Base-by-base conservation (phyloP, 2,113 vertebrate species). In the Ifrita kowaldi region DNA sequence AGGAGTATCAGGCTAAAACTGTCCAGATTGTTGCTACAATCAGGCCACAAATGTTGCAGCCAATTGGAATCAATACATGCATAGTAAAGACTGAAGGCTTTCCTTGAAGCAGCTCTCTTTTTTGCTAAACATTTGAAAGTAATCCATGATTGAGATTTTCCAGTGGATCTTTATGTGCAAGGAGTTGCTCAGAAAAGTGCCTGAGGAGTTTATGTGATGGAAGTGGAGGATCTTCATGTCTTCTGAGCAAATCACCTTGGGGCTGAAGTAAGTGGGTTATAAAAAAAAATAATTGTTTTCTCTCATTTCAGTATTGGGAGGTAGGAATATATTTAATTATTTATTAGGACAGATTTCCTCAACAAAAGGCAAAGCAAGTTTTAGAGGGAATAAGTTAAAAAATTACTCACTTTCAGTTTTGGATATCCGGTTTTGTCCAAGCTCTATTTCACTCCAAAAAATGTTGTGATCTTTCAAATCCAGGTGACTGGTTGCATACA, bases 351-450 rank as follows among this genome's bases (percentile, higher is more conserved):
- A 35, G 20, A 57, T 74, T 63, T 63, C 37, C 17, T 67, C 37
- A 57, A 55, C 27, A 60, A 62, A 93, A 74, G 10, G 15, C 69
- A 73, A 49, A 89, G 21, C 30, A 86, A 71, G 33, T 69, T 32
- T 75, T 64, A 35, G 24, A 92, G 39, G 13, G 56, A 35, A 9
- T 26, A 33, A 12, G n/a, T 90, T 86, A 88, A 88, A 89, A 55
- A 70, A 55, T 81, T 28, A 49, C 30, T 32, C 4, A 11, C 44
- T 64, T 76, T 39, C 11, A 56, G 52, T 10, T 74, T 42, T 96
- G 41, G 78, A 87, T 84, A 95, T 84, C 53, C 55, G 65, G 27
- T 91, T 93, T 78, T 97, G 57, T 89, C 94, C 91, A 79, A 95
- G 82, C 50, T 60, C 68, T 55, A 30, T 67, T 78, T 98, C 93